phyloP scores from a whole-genome alignment of 2,888 invertebrate species.

The Artemia sinica region DNA sequence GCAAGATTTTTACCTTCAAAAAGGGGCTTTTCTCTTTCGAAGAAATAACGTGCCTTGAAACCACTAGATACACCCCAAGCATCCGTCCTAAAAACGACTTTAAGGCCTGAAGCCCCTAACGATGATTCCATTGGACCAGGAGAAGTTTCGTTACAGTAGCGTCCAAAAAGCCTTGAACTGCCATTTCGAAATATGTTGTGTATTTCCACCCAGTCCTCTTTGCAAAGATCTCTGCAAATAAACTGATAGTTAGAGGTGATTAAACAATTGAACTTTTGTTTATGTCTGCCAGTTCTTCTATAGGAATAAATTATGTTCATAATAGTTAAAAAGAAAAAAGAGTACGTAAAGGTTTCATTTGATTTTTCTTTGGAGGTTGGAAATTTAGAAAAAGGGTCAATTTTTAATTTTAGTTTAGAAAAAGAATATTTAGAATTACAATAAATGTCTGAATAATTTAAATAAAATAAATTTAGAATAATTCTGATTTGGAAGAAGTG shows the following conservation, averaged over 20 bases:
- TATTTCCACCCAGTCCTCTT: conserved; percentile 84
- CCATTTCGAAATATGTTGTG: conserved; percentile 71
- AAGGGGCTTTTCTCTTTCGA: conserved; percentile 69
- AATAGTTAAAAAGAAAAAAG: conserved; percentile 16
- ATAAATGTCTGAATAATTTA: conserved; percentile 48
- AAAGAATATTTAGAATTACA: background rate
- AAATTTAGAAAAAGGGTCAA: background rate
- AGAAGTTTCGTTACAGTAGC: conserved; percentile 75
- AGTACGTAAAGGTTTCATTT: background rate
- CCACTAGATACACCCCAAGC: conserved; percentile 73
- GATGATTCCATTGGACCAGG: conserved; percentile 91
- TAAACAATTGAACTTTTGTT: conserved; percentile 13
- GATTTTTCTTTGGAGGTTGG: background rate
- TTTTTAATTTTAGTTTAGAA: background rate
- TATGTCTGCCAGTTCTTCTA: no score
- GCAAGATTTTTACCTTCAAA: conserved; percentile 43
- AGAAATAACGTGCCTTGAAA: conserved; percentile 86
- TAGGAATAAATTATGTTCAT: background rate
- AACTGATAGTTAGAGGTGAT: conserved; percentile 36
- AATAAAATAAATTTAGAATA: no score
- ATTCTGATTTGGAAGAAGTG: no score
- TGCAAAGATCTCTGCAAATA: conserved; percentile 42
- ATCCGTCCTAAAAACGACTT: conserved; percentile 74
- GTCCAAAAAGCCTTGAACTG: conserved; percentile 63
- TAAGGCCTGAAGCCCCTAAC: conserved; percentile 66